These are phyloP conservation scores for Myopa testacea DNA, from an alignment of 2,888 invertebrate genomes.

Conservation along the genomic window DNA sequence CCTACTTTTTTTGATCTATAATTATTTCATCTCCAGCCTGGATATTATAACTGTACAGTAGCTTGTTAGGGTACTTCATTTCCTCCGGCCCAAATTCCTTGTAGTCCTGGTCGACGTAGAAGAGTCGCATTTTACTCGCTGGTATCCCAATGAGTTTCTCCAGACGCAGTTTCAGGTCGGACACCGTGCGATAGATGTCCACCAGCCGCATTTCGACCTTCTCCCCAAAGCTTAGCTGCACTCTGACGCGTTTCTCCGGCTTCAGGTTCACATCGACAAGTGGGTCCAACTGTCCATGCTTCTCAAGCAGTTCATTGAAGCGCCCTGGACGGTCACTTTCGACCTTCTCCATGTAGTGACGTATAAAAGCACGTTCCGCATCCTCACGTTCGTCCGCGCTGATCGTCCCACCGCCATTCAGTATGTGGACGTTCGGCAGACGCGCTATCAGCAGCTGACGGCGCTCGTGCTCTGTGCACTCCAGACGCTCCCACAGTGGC, in stretches of 20 bases:
- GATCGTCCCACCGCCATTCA: constrained; percentile 91
- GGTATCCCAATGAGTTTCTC: constrained; percentile 86
- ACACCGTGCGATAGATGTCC: constrained; percentile 83
- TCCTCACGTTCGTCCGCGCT: constrained; percentile 88
- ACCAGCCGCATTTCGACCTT: constrained; percentile 80
- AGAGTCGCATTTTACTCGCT: constrained; percentile 87
- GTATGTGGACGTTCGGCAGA: constrained; percentile 83
- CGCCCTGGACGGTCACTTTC: constrained; percentile 83
- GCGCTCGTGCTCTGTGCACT: constrained; percentile 89
- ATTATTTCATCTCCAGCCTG: constrained; percentile 91
- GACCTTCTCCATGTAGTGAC: constrained; percentile 90
- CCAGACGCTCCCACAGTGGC: constrained; percentile 81
- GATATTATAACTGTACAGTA: constrained; percentile 91
- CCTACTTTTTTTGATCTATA: constrained; percentile 78
- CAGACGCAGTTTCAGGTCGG: constrained; percentile 83
- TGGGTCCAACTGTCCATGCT: constrained; percentile 91
- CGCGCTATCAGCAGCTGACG: constrained; percentile 89
- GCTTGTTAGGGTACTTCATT: constrained; percentile 89
- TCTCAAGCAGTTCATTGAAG: constrained; percentile 81
- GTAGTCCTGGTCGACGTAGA: constrained; percentile 87
- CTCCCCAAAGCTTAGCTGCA: constrained; percentile 84
- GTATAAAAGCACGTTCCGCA: constrained; percentile 92
- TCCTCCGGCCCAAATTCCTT: constrained; percentile 85
- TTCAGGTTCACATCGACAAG: constrained; percentile 88
- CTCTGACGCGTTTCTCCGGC: constrained; percentile 88